A percentile compares a stretch with the other conserved stretches of the same genome.
Conservation (phyloP, 2,888 invertebrate genomes). For the Seira ritae region DNA sequence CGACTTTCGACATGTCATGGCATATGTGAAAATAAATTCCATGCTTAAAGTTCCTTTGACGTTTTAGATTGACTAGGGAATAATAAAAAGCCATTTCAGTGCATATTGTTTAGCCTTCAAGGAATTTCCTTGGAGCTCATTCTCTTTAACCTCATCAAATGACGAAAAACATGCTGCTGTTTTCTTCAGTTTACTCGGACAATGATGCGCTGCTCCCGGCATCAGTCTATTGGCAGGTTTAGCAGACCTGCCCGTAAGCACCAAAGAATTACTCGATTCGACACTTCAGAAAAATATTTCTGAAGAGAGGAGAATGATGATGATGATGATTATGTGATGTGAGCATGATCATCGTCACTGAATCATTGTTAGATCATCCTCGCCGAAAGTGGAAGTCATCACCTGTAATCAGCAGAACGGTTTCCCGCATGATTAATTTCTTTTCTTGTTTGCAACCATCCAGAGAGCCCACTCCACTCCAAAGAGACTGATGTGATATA, state of each 20-base stretch:
- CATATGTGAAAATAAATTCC: too few species aligned
- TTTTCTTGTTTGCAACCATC: constrained; percentile 13
- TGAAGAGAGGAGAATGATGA: too few species aligned
- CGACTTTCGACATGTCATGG: too few species aligned
- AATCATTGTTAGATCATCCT: not conserved
- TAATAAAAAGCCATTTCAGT: too few species aligned
- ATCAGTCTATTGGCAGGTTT: constrained; percentile 35
- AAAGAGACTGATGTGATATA: not conserved
- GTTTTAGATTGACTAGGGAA: too few species aligned
- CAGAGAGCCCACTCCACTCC: not conserved
- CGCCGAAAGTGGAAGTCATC: constrained; percentile 49
- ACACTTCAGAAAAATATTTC: too few species aligned
- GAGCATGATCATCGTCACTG: too few species aligned
- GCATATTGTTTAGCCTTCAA: too few species aligned
- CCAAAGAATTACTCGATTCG: too few species aligned
- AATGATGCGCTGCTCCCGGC: constrained; percentile 33
- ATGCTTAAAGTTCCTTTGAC: too few species aligned
- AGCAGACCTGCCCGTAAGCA: constrained; percentile 22
- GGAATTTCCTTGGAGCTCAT: not conserved
- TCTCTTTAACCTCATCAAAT: constrained; percentile 29
- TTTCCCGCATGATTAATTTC: constrained; percentile 49
- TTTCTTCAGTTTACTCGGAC: constrained; percentile 14
- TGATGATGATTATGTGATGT: too few species aligned
- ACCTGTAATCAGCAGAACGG: constrained; percentile 51
- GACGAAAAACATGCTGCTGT: constrained; percentile 12